These are phyloP conservation scores for Automeris io DNA, from an alignment of 2,888 invertebrate genomes.

Conservation along the genomic window DNA sequence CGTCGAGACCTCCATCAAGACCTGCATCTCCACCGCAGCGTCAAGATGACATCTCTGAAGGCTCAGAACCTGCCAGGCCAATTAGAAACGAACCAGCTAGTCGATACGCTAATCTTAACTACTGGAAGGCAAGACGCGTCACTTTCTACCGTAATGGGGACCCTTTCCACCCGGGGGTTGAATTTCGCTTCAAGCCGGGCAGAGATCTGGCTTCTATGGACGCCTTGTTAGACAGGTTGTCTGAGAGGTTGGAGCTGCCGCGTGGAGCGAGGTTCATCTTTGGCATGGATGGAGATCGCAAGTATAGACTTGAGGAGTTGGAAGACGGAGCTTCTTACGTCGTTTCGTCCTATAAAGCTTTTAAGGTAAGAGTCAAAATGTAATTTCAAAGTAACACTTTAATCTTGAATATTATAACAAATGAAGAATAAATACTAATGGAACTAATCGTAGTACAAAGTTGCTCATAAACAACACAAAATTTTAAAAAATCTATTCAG, in stretches of 20 bases:
- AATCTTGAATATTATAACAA: too few relatives aligned
- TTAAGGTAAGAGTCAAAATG: slow-evolving; percentile 90
- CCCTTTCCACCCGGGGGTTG: slow-evolving; percentile 92
- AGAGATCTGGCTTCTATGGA: slow-evolving; percentile 92
- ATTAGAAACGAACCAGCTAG: slow-evolving; percentile 76
- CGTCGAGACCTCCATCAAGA: slow-evolving; percentile 59
- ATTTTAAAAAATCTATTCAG: too few relatives aligned
- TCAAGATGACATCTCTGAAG: slow-evolving; percentile 65
- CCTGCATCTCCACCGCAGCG: slow-evolving; percentile 61
- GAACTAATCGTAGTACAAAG: too few relatives aligned
- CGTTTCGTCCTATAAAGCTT: slow-evolving; percentile 93
- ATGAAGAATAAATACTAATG: too few relatives aligned
- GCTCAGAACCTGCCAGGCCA: slow-evolving; percentile 73
- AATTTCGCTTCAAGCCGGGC: slow-evolving; percentile 90
- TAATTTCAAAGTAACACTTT: too few relatives aligned
- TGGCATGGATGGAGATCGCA: slow-evolving; percentile 92
- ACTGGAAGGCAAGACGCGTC: slow-evolving; percentile 91
- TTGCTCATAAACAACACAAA: too few relatives aligned
- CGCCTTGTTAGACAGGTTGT: slow-evolving; percentile 89
- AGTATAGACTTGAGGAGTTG: slow-evolving; percentile 89
- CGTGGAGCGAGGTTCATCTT: slow-evolving; percentile 94
- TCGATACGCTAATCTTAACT: slow-evolving; percentile 87
- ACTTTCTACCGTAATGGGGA: slow-evolving; percentile 96
- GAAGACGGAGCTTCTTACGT: slow-evolving; percentile 96
- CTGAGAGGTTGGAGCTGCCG: slow-evolving; percentile 90